A percentile compares a stretch with the other conserved stretches of the same genome.
Conservation (phyloP, 2,888 invertebrate species). For the Cerastis rubricosa region DNA sequence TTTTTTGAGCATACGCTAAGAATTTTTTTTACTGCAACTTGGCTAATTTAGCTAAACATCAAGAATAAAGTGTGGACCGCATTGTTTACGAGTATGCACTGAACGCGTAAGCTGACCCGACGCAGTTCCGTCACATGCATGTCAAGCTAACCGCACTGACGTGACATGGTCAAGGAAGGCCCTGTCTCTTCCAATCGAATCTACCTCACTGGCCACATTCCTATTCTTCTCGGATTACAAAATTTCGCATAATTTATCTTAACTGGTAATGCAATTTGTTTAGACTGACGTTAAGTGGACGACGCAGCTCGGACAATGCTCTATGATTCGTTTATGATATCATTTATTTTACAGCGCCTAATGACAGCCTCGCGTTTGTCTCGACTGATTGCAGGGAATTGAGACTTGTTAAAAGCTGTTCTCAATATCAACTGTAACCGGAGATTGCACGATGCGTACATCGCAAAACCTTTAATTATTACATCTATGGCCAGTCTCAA, state of each 20-base stretch:
- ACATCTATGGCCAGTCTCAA: constrained; percentile 74
- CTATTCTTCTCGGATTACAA: constrained; percentile 74
- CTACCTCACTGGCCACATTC: constrained; percentile 65
- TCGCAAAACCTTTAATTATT: constrained; percentile 74
- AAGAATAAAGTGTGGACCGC: background rate
- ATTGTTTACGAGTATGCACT: background rate
- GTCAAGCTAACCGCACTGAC: constrained; percentile 34
- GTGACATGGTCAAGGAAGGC: constrained; percentile 57
- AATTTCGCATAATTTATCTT: constrained; percentile 77
- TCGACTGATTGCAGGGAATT: constrained; percentile 25
- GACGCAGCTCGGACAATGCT: constrained; percentile 62
- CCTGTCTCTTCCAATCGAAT: constrained; percentile 64
- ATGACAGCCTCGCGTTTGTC: constrained; percentile 52
- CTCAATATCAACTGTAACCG: constrained; percentile 29
- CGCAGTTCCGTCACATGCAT: constrained; percentile 37
- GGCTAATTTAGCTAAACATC: background rate
- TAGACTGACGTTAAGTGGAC: constrained; percentile 71
- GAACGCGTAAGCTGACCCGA: constrained; percentile 20
- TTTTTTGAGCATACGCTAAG: too few species aligned
- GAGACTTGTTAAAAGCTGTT: constrained; percentile 11
- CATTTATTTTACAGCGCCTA: constrained; percentile 64
- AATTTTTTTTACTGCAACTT: background rate
- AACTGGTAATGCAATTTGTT: constrained; percentile 75
- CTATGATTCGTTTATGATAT: constrained; percentile 67
- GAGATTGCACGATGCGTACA: constrained; percentile 47